These are phyloP conservation scores for Pimpla rufipes DNA, from an alignment of 2,888 invertebrate genomes.

Conservation along the genomic window DNA sequence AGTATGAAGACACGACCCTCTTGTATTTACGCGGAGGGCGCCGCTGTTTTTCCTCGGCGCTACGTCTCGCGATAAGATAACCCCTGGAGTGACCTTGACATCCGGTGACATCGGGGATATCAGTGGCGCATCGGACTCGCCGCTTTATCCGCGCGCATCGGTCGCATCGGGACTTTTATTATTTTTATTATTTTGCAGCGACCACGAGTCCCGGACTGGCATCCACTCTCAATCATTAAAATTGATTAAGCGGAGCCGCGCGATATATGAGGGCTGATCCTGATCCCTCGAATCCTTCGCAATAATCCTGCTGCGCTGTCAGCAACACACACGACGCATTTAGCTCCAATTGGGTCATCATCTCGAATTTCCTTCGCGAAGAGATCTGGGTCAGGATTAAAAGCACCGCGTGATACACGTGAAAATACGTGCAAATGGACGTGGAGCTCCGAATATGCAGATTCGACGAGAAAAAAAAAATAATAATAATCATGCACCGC, in stretches of 20 bases:
- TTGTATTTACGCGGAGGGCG: neutral
- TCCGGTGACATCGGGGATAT: neutral
- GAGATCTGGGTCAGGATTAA: slow-evolving; percentile 44
- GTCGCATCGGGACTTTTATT: neutral
- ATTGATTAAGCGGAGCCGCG: slow-evolving; percentile 4
- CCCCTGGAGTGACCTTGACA: neutral
- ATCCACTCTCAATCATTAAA: slow-evolving; percentile 1
- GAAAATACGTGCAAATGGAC: slow-evolving; percentile 1
- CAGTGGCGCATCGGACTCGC: neutral
- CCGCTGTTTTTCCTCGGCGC: neutral
- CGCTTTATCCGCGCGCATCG: neutral
- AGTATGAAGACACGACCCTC: neutral
- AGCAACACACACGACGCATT: neutral
- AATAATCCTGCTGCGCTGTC: neutral
- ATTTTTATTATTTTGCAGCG: slow-evolving; percentile 27
- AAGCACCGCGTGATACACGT: neutral
- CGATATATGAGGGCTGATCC: neutral
- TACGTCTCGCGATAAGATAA: neutral
- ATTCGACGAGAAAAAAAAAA: neutral
- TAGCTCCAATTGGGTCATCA: slow-evolving; percentile 20
- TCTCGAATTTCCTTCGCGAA: slow-evolving; percentile 31
- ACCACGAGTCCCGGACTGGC: neutral
- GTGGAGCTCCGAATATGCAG: neutral
- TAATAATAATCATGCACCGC: neutral
- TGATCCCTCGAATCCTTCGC: neutral